These are phyloP conservation scores for Lampris incognitus DNA, from an alignment of 2,113 vertebrate species.

Conservation along the genomic window DNA sequence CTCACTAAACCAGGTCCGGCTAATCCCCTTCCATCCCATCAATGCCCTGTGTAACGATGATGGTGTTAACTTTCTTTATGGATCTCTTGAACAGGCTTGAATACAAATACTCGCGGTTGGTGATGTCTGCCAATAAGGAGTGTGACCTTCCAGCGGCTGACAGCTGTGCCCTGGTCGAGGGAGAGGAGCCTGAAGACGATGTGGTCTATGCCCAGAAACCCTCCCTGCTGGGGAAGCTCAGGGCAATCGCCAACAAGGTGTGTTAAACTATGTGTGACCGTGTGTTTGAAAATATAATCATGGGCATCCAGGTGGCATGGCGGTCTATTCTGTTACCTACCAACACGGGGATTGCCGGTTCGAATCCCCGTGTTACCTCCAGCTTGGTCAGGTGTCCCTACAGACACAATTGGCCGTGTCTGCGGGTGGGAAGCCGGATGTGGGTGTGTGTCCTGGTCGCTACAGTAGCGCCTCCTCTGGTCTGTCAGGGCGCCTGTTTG, in stretches of 20 bases:
- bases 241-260: conserved; percentile 92
- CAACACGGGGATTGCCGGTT: too few species aligned
- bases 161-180: conserved; percentile 96
- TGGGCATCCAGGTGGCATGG: too few species aligned
- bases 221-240: conserved; percentile 93
- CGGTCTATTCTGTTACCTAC: too few species aligned
- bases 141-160: conserved; percentile 95
- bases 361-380: too few species aligned
- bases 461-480: too few species aligned
- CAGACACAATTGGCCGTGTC: too few species aligned
- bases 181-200: conserved; percentile 95
- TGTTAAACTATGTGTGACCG: conserved; percentile 4
- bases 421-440: too few species aligned
- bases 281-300: neutral
- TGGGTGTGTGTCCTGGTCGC: too few species aligned
- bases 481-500: too few species aligned
- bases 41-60: conserved; percentile 3
- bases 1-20: too few species aligned
- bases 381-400: too few species aligned
- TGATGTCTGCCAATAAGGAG: conserved; percentile 96
- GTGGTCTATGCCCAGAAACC: conserved; percentile 91
- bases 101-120: conserved; percentile 97
- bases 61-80: neutral
- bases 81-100: conserved; percentile 84
- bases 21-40: neutral